Conservation (phyloP, 2,113 vertebrate genomes). For the Aegypius monachus region DNA sequence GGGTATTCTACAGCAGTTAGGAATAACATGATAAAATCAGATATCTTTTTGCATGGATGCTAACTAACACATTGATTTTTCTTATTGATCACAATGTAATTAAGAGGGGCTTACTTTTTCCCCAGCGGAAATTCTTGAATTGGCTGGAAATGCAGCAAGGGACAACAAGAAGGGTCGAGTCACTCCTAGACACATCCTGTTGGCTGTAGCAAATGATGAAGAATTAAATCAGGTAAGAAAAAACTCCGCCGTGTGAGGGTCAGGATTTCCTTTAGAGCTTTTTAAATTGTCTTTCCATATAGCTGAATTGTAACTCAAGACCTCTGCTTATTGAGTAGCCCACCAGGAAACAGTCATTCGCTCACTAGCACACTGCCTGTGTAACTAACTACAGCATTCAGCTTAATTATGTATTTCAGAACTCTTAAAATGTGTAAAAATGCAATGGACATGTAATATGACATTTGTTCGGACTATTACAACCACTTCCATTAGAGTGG, state of each 20-base stretch:
- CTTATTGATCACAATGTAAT: neutral
- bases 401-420: neutral
- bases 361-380: neutral
- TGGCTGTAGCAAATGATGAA: slow-evolving; percentile 97
- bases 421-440: neutral
- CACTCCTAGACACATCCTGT: slow-evolving; percentile 93
- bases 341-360: neutral
- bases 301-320: slow-evolving; percentile 24
- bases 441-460: neutral
- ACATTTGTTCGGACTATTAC: neutral
- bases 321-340: neutral
- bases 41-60: neutral
- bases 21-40: neutral
- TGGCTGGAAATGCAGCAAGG: slow-evolving; percentile 96
- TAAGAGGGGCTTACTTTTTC: slow-evolving; percentile 4
- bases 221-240: slow-evolving; percentile 93
- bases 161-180: slow-evolving; percentile 99
- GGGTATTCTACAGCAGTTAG: neutral
- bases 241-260: neutral
- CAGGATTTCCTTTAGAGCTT: slow-evolving; percentile 9
- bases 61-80: neutral
- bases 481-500: neutral
- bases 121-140: slow-evolving; percentile 94
- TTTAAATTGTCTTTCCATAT: slow-evolving; percentile 20
- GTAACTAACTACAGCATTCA: neutral